Conservation (phyloP, 2,888 invertebrate species). For the Cephalotes varians region DNA sequence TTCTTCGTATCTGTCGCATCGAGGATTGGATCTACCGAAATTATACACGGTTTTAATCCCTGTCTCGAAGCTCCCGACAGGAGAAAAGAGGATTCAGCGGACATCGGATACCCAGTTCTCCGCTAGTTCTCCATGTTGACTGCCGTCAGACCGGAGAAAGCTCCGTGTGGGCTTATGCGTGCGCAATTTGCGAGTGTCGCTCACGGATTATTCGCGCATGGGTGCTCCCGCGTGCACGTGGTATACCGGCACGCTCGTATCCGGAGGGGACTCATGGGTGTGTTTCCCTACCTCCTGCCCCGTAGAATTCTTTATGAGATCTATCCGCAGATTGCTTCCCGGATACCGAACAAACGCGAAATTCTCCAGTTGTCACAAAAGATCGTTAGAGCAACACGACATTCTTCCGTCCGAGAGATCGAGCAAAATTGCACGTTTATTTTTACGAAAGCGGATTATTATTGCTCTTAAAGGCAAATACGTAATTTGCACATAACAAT, state of each 20-base stretch:
- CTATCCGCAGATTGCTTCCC: conserved; percentile 26
- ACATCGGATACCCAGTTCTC: conserved; percentile 71
- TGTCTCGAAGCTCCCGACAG: conserved; percentile 7
- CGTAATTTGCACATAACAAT: neutral
- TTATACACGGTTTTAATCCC: conserved; percentile 37
- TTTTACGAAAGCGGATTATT: conserved; percentile 6
- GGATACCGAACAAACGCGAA: conserved; percentile 8
- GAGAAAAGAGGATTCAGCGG: conserved; percentile 58
- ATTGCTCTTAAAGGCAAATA: neutral
- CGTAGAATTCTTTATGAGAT: conserved; percentile 61
- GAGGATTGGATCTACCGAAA: conserved; percentile 14
- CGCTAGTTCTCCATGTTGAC: conserved; percentile 61
- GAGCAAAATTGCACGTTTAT: neutral
- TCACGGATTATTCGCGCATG: conserved; percentile 57
- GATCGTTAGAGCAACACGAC: neutral
- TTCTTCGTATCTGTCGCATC: neutral
- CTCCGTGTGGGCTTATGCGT: conserved; percentile 50
- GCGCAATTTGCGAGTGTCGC: conserved; percentile 54
- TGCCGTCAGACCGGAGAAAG: conserved; percentile 70
- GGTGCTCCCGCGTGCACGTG: conserved; percentile 53
- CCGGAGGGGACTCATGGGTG: conserved; percentile 59
- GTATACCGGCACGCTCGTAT: conserved; percentile 48
- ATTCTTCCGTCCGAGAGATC: neutral
- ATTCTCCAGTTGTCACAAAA: conserved; percentile 15
- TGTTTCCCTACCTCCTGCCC: conserved; percentile 60